Conservation (phyloP, 2,888 invertebrate species). For the Esperia sulphurella region DNA sequence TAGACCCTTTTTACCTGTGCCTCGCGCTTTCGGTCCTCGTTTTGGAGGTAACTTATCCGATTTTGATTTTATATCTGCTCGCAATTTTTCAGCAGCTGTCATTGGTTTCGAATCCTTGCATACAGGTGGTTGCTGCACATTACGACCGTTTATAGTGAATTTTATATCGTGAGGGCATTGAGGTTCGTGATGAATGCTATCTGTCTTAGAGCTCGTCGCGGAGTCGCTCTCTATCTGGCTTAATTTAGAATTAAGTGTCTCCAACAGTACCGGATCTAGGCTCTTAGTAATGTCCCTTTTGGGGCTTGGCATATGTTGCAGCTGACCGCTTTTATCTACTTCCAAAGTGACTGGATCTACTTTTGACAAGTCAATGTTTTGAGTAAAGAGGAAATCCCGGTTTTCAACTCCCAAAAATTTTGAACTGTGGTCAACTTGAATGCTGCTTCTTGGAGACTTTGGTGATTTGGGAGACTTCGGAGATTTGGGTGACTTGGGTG, state of each 20-base stretch:
- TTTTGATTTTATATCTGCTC: conserved; percentile 75
- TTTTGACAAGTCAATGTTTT: conserved; percentile 87
- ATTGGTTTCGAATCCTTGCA: conserved; percentile 65
- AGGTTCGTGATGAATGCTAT: conserved; percentile 81
- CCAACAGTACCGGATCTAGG: conserved; percentile 83
- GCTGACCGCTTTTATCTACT: conserved; percentile 81
- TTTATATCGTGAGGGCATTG: conserved; percentile 76
- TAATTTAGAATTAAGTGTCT: conserved; percentile 84
- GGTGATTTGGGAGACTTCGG: conserved; percentile 78
- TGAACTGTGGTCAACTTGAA: conserved; percentile 56
- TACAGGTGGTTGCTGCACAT: conserved; percentile 58
- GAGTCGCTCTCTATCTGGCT: conserved; percentile 89
- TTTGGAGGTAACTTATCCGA: conserved; percentile 83
- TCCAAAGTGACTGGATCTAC: conserved; percentile 86
- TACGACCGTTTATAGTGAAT: conserved; percentile 70
- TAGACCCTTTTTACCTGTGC: conserved; percentile 77
- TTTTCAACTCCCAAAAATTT: conserved; percentile 75
- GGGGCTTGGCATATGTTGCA: conserved; percentile 83
- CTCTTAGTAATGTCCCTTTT: conserved; percentile 84
- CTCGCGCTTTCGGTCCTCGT: conserved; percentile 80
- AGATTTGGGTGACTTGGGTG: conserved; percentile 81
- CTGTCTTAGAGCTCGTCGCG: conserved; percentile 86
- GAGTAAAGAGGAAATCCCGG: conserved; percentile 84
- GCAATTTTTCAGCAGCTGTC: conserved; percentile 69
- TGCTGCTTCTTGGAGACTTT: conserved; percentile 69